phyloP scores from a whole-genome alignment of 64 coral and sea anemone species.

The Orbicella faveolata region DNA sequence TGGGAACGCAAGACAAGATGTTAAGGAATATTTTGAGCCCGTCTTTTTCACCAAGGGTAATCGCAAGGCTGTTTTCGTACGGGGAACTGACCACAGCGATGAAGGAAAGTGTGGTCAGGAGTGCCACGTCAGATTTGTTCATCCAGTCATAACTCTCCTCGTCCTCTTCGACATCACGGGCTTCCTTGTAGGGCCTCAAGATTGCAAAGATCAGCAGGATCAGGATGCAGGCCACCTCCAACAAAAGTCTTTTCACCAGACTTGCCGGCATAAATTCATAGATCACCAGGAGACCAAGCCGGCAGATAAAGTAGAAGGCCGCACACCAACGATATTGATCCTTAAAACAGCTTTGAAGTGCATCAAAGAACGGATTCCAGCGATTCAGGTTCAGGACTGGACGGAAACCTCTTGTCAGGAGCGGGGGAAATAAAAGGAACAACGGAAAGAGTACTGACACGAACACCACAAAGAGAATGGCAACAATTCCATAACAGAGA shows the following conservation, averaged over 20 bases:
- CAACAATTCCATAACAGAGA: slow-evolving; percentile 48
- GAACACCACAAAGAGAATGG: neutral
- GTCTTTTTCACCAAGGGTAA: neutral
- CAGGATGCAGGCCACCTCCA: slow-evolving; percentile 47
- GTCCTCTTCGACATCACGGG: neutral
- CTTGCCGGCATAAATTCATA: slow-evolving; percentile 18
- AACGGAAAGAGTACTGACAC: slow-evolving; percentile 46
- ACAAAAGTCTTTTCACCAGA: slow-evolving; percentile 16
- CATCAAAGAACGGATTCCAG: slow-evolving; percentile 18
- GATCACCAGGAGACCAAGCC: slow-evolving; percentile 38
- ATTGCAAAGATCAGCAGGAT: slow-evolving; percentile 50
- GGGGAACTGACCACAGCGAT: slow-evolving; percentile 64
- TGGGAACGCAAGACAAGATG: slow-evolving; percentile 51
- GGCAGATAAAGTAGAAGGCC: slow-evolving; percentile 72
- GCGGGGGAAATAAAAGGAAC: slow-evolving; percentile 32
- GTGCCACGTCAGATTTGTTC: slow-evolving; percentile 58
- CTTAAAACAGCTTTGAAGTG: slow-evolving; percentile 54
- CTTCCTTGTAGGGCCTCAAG: slow-evolving; percentile 70
- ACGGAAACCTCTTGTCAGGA: slow-evolving; percentile 19
- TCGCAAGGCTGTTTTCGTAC: neutral
- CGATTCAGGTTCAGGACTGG: slow-evolving; percentile 15
- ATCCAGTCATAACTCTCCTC: slow-evolving; percentile 66
- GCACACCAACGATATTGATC: slow-evolving; percentile 71
- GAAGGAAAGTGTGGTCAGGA: slow-evolving; percentile 60
- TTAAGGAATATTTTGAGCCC: neutral